Evolutionary conservation across 2,113 vertebrate genomes (phyloP), one percentile per base, ranked within the genome.

Genomic region (Eleginops maclovinus): DNA sequence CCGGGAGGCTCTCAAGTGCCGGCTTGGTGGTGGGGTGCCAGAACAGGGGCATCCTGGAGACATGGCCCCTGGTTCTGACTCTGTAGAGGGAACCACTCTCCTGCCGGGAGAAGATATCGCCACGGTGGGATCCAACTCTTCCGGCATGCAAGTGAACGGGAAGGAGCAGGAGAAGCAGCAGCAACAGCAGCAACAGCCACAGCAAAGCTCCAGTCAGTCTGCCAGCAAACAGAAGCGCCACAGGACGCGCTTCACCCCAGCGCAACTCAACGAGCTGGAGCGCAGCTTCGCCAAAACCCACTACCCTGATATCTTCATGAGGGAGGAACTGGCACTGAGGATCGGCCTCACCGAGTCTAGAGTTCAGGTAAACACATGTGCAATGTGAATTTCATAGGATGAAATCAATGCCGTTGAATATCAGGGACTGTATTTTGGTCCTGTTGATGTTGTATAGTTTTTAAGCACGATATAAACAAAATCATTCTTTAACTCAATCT

Each of bases 271-370:
- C 94, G 98, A 99, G 88, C 90, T 99, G 90, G 98, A 99, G 93
- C 95, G 98, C 75, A 99, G 98, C 95, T 99, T 99, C 94, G 98
- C 98, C 84, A 99, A 99, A 91, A 99, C 98, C 22, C 98, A 99
- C 93, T 99, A 99, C 84, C 98, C 98, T 0, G 98, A 99, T 89
- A 99, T 99, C 95, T 99, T 99, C 89, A 99, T 99, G 98, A 91
- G 98, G 7, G 98, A 99, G 87, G 98, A 99, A 82, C 93, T 99
- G 94, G 98, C 97, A 26, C 90, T 99, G 82, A 95, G 98, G 82
- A 97, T 99, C 92, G 98, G 97, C 75, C 97, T 99, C 89, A 99
- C 98, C 2, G 98, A 99, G 87, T 99, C 98, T 82, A 95, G 98
- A 49, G 98, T 99, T 72, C 98, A 99, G 98, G 98, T 99, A 75